A percentile compares a stretch with the other conserved stretches of the same genome.
These are phyloP conservation scores for Tapirus terrestris DNA, from an alignment of 2,113 vertebrate species.

Conservation along the genomic window DNA sequence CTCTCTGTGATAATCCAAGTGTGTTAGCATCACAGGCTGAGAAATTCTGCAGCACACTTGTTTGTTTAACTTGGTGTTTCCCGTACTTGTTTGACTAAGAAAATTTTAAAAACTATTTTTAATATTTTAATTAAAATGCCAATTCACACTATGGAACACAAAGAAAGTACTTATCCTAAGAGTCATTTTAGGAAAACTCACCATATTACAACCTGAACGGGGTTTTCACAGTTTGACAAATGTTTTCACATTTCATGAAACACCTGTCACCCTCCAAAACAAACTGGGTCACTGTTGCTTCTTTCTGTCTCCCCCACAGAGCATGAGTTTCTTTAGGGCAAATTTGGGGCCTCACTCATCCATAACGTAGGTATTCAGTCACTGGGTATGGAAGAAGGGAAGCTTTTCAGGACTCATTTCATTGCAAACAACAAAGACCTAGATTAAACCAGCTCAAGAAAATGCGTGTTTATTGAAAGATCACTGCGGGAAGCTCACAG, in stretches of 20 bases:
- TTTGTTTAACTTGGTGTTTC: background rate
- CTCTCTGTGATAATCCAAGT: background rate
- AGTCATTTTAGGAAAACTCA: background rate
- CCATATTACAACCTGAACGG: background rate
- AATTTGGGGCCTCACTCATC: background rate
- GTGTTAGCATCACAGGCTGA: background rate
- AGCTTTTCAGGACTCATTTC: background rate
- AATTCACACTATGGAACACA: background rate
- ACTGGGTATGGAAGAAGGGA: background rate
- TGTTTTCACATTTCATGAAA: background rate
- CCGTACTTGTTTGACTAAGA: background rate
- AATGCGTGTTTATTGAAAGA: background rate
- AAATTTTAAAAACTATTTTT: background rate
- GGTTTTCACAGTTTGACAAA: background rate
- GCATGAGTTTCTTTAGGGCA: background rate
- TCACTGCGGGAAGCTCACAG: background rate
- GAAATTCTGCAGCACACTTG: background rate
- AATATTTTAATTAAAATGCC: background rate
- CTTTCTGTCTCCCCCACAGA: background rate
- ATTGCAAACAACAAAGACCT: background rate
- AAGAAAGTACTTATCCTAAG: background rate
- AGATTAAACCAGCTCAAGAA: background rate
- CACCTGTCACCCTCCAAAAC: background rate
- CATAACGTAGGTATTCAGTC: background rate
- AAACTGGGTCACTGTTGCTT: rapidly evolving